These are phyloP conservation scores for Dermochelys coriacea DNA, from an alignment of 2,797 vertebrate genomes.

Conservation along the genomic window DNA sequence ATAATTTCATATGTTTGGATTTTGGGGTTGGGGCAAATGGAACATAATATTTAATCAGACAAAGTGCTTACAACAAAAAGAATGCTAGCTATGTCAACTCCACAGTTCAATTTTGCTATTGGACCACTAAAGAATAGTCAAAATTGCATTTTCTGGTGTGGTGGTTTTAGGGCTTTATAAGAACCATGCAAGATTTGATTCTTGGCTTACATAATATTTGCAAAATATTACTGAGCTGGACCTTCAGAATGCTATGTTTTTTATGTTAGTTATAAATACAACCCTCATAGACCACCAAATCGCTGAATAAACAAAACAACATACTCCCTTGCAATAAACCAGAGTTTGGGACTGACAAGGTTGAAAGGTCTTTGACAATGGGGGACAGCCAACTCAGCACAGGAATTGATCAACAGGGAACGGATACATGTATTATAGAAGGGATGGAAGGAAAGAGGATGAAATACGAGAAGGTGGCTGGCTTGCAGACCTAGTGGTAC, in stretches of 20 bases:
- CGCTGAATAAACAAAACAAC: conserved; percentile 17
- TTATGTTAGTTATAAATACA: background rate
- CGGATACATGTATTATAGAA: background rate
- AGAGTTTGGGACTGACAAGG: rapidly evolving
- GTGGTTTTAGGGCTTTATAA: conserved; percentile 10
- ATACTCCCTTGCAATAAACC: background rate
- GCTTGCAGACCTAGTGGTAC: background rate
- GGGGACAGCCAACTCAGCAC: background rate
- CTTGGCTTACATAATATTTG: conserved; percentile 26
- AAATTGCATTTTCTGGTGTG: conserved; percentile 18
- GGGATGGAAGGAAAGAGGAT: background rate
- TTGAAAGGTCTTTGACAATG: background rate
- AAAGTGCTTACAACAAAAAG: conserved; percentile 9
- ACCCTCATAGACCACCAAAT: background rate
- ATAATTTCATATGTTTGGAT: background rate
- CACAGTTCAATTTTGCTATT: background rate
- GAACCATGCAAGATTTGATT: background rate
- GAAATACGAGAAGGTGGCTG: background rate
- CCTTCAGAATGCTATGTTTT: conserved; percentile 25
- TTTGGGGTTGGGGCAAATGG: background rate
- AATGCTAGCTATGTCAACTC: background rate
- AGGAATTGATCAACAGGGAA: background rate
- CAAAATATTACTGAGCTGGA: background rate
- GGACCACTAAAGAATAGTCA: background rate
- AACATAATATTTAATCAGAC: background rate